Base-by-base conservation (phyloP, 2,888 invertebrate species). In the Cactoblastis cactorum region DNA sequence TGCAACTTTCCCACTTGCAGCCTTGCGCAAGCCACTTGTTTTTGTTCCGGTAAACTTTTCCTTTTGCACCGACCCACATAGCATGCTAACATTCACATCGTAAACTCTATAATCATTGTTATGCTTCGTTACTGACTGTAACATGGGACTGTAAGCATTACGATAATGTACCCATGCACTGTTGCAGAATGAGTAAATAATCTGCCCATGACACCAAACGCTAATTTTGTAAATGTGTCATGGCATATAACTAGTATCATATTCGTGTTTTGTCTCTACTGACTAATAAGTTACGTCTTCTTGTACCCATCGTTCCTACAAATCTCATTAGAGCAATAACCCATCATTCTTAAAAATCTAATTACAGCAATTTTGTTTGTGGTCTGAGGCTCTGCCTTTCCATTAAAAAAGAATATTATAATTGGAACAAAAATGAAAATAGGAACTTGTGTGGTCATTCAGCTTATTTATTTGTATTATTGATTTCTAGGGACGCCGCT, bases 1-100 rank as follows among this genome's bases (percentile, higher is more conserved):
- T 74, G 80, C 76, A 82, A 88, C 85, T 87, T 88, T 88, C 86
- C 81, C 85, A 85, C 81, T 80, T 76, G 76, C 73, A 78, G 67
- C 71, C 80, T 88, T 88, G 84, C 83, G 85, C 82, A 86, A 71
- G 67, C 68, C 72, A 70, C 74, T 78, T 78, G 84, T 85, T 85
- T 83, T 86, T 86, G 80, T 86, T 81, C 80, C 80, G 77, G 69
- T 71, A 74, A 67, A 82, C 80, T 86, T 82, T 81, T 86, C 80
- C 83, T 81, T 83, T 82, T 79, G 74, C 69, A 66, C 64, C 69
- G 76, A 65, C 67, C 72, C 65, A 74, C 70, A 65, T 67, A 66
- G 51, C 66, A 62, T 62, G 53, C 66, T 71, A 69, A 63, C 67
- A 69, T 69, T 72, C 62, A 65, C 64, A 65, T 64, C 58, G 57